Percentiles rank a stretch among this genome's conserved stretches.
Conservation (phyloP, 2,113 vertebrate genomes). For the Micronycteris hirsuta region DNA sequence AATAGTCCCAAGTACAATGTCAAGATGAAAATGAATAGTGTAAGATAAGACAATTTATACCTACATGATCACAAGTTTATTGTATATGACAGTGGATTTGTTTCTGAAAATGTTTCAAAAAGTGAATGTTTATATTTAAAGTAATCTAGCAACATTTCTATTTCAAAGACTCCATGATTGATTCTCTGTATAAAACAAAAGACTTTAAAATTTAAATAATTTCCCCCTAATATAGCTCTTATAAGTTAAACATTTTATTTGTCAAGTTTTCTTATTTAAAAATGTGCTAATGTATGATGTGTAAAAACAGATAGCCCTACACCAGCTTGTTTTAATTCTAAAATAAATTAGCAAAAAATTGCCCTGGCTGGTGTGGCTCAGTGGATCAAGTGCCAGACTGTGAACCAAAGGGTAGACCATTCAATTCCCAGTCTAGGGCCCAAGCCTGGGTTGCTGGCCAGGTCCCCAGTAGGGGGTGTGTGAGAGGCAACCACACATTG, state of each 20-base stretch:
- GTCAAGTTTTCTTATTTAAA: neutral
- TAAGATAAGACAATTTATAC: neutral
- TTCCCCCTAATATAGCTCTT: neutral
- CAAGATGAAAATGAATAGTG: neutral
- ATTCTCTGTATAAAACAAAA: neutral
- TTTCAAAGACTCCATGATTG: slow-evolving; percentile 2
- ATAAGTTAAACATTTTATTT: slow-evolving; percentile 20
- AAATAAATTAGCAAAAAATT: neutral
- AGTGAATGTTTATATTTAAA: neutral
- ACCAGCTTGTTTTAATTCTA: neutral
- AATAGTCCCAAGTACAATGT: neutral
- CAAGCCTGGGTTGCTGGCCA: too few relatives aligned
- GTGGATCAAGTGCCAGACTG: too few relatives aligned
- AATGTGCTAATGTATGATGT: neutral
- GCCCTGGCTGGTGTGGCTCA: too few relatives aligned
- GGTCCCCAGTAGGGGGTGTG: too few relatives aligned
- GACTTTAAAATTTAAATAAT: neutral
- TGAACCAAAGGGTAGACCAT: too few relatives aligned
- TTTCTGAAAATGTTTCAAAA: neutral
- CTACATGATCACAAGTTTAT: neutral
- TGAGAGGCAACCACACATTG: too few relatives aligned
- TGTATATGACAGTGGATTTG: neutral
- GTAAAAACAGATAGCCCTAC: neutral
- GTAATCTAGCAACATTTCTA: neutral
- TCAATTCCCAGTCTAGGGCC: too few relatives aligned